phyloP scores from a whole-genome alignment of 2,888 invertebrate genomes.

The Yponomeuta plumbellus region DNA sequence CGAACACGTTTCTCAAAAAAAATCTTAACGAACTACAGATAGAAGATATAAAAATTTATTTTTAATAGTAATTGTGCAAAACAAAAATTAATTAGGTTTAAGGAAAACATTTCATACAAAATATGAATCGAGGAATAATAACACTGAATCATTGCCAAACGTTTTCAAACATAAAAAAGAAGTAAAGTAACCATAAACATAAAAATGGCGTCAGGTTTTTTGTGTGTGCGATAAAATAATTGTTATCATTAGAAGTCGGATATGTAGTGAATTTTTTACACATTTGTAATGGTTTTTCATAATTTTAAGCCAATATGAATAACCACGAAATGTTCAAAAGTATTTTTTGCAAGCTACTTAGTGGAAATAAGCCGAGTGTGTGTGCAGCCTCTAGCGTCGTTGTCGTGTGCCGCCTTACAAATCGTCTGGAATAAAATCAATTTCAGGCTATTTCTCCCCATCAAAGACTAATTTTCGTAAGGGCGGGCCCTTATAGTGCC shows the following conservation, averaged over 20 bases:
- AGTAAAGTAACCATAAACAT: constrained; percentile 29
- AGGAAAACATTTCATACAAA: background rate
- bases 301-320: constrained; percentile 32
- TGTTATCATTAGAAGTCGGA: constrained; percentile 56
- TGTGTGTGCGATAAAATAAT: constrained; percentile 71
- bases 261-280: constrained; percentile 35
- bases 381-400: constrained; percentile 67
- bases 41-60: no score
- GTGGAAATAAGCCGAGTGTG: constrained; percentile 29
- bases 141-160: background rate
- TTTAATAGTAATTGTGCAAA: no score
- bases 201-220: constrained; percentile 76
- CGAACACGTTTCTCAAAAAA: no score
- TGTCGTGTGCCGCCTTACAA: constrained; percentile 65
- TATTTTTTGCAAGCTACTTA: constrained; percentile 16
- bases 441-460: constrained; percentile 38
- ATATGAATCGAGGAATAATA: background rate
- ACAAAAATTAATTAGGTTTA: no score
- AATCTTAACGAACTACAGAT: no score
- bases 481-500: constrained; percentile 26
- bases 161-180: background rate
- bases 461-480: constrained; percentile 31
- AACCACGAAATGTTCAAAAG: constrained; percentile 30
- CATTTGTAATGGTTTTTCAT: constrained; percentile 28
- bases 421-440: constrained; percentile 51